These are phyloP conservation scores for Oncorhynchus tshawytscha DNA, from an alignment of 2,113 vertebrate genomes.

Conservation along the genomic window DNA sequence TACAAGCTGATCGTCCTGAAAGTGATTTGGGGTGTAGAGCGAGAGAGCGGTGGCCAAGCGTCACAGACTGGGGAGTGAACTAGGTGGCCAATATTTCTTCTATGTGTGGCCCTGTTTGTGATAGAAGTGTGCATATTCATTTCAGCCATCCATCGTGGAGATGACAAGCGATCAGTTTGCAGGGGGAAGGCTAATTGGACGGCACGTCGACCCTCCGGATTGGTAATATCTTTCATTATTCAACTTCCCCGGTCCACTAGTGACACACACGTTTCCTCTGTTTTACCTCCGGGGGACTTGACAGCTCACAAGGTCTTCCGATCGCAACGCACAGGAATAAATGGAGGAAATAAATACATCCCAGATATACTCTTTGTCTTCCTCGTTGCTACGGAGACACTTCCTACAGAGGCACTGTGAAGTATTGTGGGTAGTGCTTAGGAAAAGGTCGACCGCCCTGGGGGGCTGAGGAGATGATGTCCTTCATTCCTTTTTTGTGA, in stretches of 20 bases:
- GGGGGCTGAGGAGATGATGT: constrained; percentile 43
- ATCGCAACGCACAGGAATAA: constrained; percentile 38
- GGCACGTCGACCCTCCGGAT: constrained; percentile 84
- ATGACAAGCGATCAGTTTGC: constrained; percentile 90
- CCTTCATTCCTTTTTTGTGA: constrained; percentile 42
- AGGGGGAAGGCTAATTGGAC: constrained; percentile 90
- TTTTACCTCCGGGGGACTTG: constrained; percentile 61
- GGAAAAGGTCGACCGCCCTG: constrained; percentile 59
- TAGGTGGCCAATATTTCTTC: constrained; percentile 8
- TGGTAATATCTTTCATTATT: constrained; percentile 91
- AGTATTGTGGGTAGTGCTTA: constrained; percentile 47
- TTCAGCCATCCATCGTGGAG: constrained; percentile 83
- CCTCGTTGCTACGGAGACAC: not conserved
- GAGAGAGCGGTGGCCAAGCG: not conserved
- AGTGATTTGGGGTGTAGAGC: not conserved
- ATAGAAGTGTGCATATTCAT: constrained; percentile 76
- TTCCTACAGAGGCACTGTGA: constrained; percentile 42
- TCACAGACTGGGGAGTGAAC: constrained; percentile 13
- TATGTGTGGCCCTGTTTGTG: not conserved
- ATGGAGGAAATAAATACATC: constrained; percentile 62
- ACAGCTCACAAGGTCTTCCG: constrained; percentile 71
- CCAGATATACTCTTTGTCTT: constrained; percentile 35
- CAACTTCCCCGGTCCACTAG: constrained; percentile 47
- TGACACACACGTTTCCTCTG: constrained; percentile 55
- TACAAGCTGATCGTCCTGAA: not conserved